A percentile compares a stretch with the other conserved stretches of the same genome.
phyloP scores from a whole-genome alignment of 2,888 invertebrate species.

The Loripinus fragilis region DNA sequence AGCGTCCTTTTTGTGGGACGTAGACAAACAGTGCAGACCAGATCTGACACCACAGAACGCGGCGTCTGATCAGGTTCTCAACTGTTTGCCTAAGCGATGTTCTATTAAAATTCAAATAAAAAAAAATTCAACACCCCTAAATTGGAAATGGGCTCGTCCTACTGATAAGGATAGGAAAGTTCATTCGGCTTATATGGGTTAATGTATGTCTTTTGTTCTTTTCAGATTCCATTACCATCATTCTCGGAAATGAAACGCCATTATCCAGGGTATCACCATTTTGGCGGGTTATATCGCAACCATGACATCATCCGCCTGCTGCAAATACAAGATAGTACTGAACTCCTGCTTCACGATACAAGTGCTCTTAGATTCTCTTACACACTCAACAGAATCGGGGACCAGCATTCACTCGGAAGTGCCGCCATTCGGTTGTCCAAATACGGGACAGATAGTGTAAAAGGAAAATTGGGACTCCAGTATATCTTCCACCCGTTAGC shows the following conservation, averaged over 20 bases:
- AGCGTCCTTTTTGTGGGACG: no score
- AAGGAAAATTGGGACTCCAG: conserved; percentile 73
- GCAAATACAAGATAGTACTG: conserved; percentile 60
- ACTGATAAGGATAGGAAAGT: no score
- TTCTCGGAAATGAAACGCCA: conserved; percentile 72
- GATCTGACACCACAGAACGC: no score
- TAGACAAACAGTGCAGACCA: no score
- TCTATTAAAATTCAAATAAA: no score
- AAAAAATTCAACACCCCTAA: no score
- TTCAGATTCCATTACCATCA: conserved; percentile 77
- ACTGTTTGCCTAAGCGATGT: no score
- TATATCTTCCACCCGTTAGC: conserved; percentile 81
- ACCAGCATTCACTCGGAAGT: conserved; percentile 76
- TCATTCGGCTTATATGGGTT: no score
- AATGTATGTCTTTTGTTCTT: no score
- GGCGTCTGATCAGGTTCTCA: no score
- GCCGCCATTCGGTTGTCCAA: conserved; percentile 76
- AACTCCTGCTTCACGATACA: conserved; percentile 77
- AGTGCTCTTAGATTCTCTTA: conserved; percentile 79
- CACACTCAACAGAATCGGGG: conserved; percentile 77
- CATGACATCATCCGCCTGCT: conserved; percentile 70
- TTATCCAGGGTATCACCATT: conserved; percentile 80
- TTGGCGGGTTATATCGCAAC: conserved; percentile 75
- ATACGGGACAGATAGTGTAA: conserved; percentile 76
- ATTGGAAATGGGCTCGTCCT: no score